Evolutionary conservation across 2,113 vertebrate genomes (phyloP), one percentile per base, ranked within the genome.

Genomic region (Xiphophorus hellerii): DNA sequence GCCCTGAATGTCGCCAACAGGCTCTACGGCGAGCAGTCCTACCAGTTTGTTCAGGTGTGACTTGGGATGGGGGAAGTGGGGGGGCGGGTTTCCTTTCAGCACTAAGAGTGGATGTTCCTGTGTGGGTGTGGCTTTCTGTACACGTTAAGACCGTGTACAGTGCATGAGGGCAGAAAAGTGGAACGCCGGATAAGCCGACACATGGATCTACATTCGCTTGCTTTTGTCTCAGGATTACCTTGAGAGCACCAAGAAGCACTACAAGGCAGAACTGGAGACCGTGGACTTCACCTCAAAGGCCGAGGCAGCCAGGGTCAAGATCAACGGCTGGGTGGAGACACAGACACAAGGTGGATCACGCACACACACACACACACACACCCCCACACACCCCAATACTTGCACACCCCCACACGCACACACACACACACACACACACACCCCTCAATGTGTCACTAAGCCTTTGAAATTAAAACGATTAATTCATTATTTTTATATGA

Each of bases 1-100:
- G 74, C 94, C 20, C 89, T 98, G 74, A 96, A 93, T 31, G 72
- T 97, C 4, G 97, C 96, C 73, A 99, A 92, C 69, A 94, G 95
- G 8, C 91, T 99, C 9, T 99, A 95, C 28, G 97, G 96, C 82
- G 96, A 99, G 77, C 90, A 95, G 86, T 93, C 94, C 31, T 97
- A 94, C 81, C 30, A 80, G 71, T 97, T 99, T 91, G 88, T 96
- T 60, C 35, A 37, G 35, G 35, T 37, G 35, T 37, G 35, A 37
- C 35, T 37, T 74, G 94, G 62, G 97, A 7, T 74, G 93, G 62
- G 98, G 98, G 85, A 54, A 98, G 84, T 54, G 89, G 83, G 30
- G 67, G 5, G 28, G n/a, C n/a, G 11, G 22, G 39, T 31, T 37
- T 4, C 39, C 14, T 20, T 48, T 48, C 9, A 29, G 58, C 10